Evolutionary conservation across 2,888 invertebrate genomes (phyloP).

Genomic region (Tuta absoluta): DNA sequence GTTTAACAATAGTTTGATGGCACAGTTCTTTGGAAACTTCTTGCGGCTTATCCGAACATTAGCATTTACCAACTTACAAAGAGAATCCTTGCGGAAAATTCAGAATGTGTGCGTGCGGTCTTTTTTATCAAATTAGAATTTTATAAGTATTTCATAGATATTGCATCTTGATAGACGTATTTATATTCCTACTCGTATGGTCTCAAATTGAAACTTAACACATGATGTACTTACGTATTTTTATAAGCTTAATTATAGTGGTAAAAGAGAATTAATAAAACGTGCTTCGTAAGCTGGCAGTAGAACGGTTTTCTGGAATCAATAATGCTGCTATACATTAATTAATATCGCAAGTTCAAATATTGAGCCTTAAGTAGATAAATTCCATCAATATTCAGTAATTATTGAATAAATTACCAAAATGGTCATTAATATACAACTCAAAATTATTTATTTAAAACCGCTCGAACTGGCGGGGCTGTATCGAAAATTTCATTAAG

Average conservation of each 20-base stretch:
- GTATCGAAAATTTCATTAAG: conserved; percentile 71
- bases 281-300: too few relatives aligned
- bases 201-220: too few relatives aligned
- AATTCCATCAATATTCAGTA: background rate
- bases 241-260: too few relatives aligned
- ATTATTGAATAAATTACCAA: conserved; percentile 18
- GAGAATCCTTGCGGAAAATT: conserved; percentile 36
- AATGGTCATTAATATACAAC: conserved; percentile 10
- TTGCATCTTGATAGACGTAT: background rate
- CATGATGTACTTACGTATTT: too few relatives aligned
- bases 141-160: background rate
- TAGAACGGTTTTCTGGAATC: background rate
- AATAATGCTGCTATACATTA: background rate
- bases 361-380: background rate
- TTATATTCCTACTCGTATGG: too few relatives aligned
- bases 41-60: conserved; percentile 62
- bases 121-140: conserved; percentile 11
- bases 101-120: conserved; percentile 38
- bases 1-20: conserved; percentile 53
- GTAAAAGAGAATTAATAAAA: too few relatives aligned
- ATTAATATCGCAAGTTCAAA: background rate
- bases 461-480: conserved; percentile 33
- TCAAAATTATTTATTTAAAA: conserved; percentile 11
- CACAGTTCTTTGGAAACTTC: conserved; percentile 50
- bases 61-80: conserved; percentile 58